Conservation (phyloP, 2,113 vertebrate species). For the Peromyscus californicus region DNA sequence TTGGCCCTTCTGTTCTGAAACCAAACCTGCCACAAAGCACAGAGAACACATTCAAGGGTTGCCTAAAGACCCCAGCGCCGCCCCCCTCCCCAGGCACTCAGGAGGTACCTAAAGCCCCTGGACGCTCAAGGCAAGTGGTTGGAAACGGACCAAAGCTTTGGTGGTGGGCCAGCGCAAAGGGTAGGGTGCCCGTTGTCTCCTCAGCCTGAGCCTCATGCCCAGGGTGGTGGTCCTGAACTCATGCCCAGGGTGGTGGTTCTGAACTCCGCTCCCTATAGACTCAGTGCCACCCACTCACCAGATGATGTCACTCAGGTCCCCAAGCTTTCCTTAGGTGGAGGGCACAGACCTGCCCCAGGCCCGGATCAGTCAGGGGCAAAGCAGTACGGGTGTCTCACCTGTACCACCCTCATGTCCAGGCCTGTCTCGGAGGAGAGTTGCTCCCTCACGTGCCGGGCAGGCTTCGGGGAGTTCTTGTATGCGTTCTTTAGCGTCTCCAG, state of each 20-base stretch:
- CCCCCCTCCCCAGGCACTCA: accelerated
- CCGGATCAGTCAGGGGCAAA: accelerated
- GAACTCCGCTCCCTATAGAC: accelerated
- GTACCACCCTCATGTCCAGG: slow-evolving; percentile 99
- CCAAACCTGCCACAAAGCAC: slow-evolving; percentile 92
- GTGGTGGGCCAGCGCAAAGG: accelerated
- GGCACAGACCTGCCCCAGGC: background rate
- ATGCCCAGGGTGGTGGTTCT: background rate
- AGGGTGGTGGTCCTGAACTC: background rate
- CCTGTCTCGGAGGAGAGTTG: slow-evolving; percentile 99
- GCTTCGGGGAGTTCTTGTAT: slow-evolving; percentile 99
- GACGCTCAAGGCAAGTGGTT: background rate
- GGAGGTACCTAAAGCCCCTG: accelerated
- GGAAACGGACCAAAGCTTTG: background rate
- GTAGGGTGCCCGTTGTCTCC: background rate
- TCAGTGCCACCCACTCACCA: background rate
- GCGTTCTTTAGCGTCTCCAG: slow-evolving; percentile 98
- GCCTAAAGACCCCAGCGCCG: background rate
- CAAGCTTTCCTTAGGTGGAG: background rate
- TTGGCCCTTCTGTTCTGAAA: slow-evolving; percentile 99
- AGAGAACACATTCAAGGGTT: background rate
- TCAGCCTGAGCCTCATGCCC: background rate
- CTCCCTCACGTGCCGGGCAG: slow-evolving; percentile 96
- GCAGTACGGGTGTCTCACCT: slow-evolving; percentile 88
- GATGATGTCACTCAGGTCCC: background rate